Conservation (phyloP, 2,888 invertebrate species). For the Lycophotia porphyrea region DNA sequence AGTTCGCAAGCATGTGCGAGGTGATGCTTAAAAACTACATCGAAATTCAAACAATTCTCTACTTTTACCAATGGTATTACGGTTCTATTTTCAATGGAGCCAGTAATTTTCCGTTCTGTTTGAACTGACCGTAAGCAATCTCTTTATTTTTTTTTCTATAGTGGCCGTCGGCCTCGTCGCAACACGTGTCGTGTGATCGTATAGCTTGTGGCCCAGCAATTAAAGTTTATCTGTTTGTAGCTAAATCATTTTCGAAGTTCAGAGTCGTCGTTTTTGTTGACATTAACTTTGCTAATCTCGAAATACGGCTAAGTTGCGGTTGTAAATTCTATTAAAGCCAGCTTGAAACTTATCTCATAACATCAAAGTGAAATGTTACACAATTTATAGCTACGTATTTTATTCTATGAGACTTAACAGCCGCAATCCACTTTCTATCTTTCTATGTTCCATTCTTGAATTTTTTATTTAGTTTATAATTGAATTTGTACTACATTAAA, state of each 20-base stretch:
- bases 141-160: background rate
- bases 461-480: background rate
- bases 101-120: background rate
- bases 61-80: background rate
- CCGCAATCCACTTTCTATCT: background rate
- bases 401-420: background rate
- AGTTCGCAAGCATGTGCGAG: background rate
- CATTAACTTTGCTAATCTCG: conserved; percentile 48
- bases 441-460: background rate
- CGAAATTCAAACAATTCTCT: background rate
- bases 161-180: background rate
- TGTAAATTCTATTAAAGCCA: conserved; percentile 34
- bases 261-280: conserved; percentile 38
- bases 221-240: conserved; percentile 11
- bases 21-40: background rate
- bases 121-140: background rate
- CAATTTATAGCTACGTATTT: background rate
- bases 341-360: conserved; percentile 43
- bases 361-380: conserved; percentile 18
- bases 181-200: background rate
- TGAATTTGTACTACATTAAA: background rate
- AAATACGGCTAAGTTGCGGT: conserved; percentile 39
- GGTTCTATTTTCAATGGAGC: background rate
- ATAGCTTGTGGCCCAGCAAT: background rate
- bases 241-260: conserved; percentile 29